phyloP scores from a whole-genome alignment of 2,888 invertebrate species.

The Tipula unca region DNA sequence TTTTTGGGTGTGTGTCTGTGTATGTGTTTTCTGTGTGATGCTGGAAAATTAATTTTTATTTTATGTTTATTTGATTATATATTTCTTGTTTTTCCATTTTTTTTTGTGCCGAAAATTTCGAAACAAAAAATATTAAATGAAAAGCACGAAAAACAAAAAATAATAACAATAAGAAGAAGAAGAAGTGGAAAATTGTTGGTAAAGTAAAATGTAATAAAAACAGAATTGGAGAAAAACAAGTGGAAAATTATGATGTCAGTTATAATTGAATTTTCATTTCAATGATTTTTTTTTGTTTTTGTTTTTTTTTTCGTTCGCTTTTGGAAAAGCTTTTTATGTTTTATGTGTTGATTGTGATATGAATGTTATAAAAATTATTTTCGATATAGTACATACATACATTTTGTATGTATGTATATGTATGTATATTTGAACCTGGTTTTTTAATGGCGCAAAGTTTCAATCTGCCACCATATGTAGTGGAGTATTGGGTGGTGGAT shows the following conservation, averaged over 20 bases:
- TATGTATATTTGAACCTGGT: not conserved
- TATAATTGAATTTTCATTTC: conserved; percentile 14
- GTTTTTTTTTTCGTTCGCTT: not conserved
- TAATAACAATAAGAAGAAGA: not conserved
- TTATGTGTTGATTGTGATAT: conserved; percentile 8
- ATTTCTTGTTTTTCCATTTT: not conserved
- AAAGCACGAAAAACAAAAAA: conserved; percentile 9
- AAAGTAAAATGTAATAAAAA: not conserved
- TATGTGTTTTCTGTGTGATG: not conserved
- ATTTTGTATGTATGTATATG: not conserved
- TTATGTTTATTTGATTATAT: conserved; percentile 14
- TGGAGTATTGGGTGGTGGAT: no score
- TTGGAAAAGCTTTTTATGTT: not conserved
- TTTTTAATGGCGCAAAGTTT: not conserved
- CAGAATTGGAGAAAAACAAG: not conserved
- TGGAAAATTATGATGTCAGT: conserved; percentile 8
- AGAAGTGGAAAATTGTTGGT: not conserved
- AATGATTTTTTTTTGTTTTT: not conserved
- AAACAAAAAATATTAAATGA: conserved; percentile 8
- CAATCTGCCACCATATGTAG: no score
- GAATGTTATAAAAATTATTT: not conserved
- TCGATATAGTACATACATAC: not conserved
- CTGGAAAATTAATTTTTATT: not conserved
- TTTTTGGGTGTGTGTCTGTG: no score
- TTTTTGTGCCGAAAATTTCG: not conserved